Evolutionary conservation across 2,888 invertebrate species (phyloP).

Genomic region (Piscicola geometra): DNA sequence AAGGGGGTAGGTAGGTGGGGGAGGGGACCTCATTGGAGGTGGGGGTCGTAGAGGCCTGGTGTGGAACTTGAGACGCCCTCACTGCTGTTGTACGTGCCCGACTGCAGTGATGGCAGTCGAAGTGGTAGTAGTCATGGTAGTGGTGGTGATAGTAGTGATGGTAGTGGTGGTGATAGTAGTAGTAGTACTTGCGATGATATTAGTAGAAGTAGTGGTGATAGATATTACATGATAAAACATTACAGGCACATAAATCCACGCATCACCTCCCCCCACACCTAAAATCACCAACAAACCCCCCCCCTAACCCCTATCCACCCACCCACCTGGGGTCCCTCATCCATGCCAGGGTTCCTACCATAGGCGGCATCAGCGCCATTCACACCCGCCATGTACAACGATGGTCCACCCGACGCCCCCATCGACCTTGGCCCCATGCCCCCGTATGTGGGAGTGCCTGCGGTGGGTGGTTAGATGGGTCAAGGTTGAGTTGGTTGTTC

Average conservation of each 20-base stretch:
- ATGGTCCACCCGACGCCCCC: constrained; percentile 38
- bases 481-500: too few species aligned
- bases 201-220: too few species aligned
- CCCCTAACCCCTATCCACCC: too few species aligned
- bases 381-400: constrained; percentile 42
- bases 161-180: too few species aligned
- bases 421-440: constrained; percentile 41
- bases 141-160: too few species aligned
- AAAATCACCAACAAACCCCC: too few species aligned
- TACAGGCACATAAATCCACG: too few species aligned
- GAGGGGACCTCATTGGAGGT: constrained; percentile 35
- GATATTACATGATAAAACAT: too few species aligned
- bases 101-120: constrained; percentile 16
- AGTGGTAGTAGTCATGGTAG: too few species aligned
- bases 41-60: constrained; percentile 44
- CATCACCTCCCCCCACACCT: too few species aligned
- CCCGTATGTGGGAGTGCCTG: constrained; percentile 41
- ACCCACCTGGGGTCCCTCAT: constrained; percentile 37
- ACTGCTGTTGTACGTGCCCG: constrained; percentile 40
- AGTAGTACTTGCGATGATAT: too few species aligned
- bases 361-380: constrained; percentile 31
- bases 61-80: constrained; percentile 44
- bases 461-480: too few species aligned
- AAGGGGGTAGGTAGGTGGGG: neutral
- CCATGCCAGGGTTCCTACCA: constrained; percentile 35